A percentile compares a stretch with the other conserved stretches of the same genome.
Evolutionary conservation across 1,140 invertebrate species (phyloP).

Genomic region (Manduca sexta): DNA sequence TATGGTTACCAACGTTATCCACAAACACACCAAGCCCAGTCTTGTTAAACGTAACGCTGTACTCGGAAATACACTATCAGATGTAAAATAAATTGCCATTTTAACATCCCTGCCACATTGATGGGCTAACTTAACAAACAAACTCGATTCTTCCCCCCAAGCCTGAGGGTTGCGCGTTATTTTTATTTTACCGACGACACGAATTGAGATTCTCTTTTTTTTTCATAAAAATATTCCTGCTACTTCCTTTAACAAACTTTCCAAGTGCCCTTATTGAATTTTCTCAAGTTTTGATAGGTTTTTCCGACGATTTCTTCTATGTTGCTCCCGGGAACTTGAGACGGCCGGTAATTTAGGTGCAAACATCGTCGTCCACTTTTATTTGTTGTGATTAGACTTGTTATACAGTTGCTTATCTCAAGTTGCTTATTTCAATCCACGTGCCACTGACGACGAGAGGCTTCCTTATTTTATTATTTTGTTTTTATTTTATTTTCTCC

Average conservation of each 20-base stretch:
- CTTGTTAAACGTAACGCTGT: no score
- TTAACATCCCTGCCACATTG: constrained; percentile 2
- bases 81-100: neutral
- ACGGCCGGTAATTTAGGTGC: constrained; percentile 40
- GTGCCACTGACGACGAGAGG: no score
- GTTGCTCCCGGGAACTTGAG: constrained; percentile 42
- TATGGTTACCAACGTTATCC: no score
- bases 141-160: constrained; percentile 24
- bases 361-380: constrained; percentile 22
- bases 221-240: constrained; percentile 61
- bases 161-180: constrained; percentile 31
- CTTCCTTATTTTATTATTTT: no score
- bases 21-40: no score
- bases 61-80: no score
- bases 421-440: no score
- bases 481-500: no score
- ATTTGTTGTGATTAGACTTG: neutral
- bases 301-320: constrained; percentile 44
- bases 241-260: constrained; percentile 67
- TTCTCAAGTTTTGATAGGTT: constrained; percentile 71
- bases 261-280: constrained; percentile 69
- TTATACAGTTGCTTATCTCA: neutral
- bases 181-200: constrained; percentile 61
- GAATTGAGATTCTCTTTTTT: constrained; percentile 54
- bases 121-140: constrained; percentile 24